These are phyloP conservation scores for Eufriesea mexicana DNA, from an alignment of 1,140 invertebrate species.

Conservation along the genomic window DNA sequence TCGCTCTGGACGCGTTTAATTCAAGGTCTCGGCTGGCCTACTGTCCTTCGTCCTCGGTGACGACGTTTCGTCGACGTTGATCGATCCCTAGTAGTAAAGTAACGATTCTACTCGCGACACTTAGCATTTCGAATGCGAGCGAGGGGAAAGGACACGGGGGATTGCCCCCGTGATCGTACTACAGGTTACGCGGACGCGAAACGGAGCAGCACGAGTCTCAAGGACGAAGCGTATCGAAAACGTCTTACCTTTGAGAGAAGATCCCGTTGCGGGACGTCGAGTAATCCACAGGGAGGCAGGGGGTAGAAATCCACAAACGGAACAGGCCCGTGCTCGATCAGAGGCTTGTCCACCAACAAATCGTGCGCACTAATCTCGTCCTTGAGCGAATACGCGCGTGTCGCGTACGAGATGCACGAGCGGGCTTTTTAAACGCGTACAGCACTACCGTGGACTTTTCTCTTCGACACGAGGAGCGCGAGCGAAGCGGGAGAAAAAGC, in stretches of 20 bases:
- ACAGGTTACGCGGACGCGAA: background rate
- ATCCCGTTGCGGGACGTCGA: constrained; percentile 44
- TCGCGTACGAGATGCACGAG: background rate
- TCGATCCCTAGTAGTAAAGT: background rate
- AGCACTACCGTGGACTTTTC: background rate
- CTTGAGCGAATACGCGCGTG: constrained; percentile 4
- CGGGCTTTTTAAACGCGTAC: background rate
- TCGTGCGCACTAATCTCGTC: constrained; percentile 58
- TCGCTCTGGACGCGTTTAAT: background rate
- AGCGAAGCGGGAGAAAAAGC: background rate
- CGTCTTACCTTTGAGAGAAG: constrained; percentile 47
- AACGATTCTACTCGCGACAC: background rate
- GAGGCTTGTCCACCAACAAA: constrained; percentile 51
- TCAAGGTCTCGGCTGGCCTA: constrained; percentile 11
- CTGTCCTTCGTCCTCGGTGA: background rate
- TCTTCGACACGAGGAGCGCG: background rate
- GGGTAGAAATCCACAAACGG: constrained; percentile 52
- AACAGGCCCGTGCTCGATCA: background rate
- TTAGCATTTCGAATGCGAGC: background rate
- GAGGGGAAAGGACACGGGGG: background rate
- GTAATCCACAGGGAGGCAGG: constrained; percentile 57
- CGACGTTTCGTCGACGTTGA: constrained; percentile 6
- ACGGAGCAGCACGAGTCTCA: background rate
- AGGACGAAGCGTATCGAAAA: background rate
- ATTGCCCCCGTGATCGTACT: no score